These are phyloP conservation scores for Melipona bicolor DNA, from an alignment of 2,888 invertebrate genomes.

Conservation along the genomic window DNA sequence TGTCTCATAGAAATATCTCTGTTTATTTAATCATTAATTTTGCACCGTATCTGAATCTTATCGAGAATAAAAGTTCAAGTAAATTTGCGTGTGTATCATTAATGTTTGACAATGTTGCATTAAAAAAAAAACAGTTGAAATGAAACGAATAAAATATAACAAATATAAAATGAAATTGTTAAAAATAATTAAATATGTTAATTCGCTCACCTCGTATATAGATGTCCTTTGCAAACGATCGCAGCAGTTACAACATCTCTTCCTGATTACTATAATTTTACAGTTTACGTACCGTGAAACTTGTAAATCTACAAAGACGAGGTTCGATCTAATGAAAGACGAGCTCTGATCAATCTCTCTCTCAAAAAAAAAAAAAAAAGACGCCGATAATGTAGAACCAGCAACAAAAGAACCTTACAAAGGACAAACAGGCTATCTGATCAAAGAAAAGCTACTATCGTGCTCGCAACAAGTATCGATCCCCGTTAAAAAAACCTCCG, in stretches of 20 bases:
- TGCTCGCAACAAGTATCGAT: conserved; percentile 41
- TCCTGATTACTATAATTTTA: not conserved
- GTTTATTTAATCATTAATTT: no score
- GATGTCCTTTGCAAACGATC: not conserved
- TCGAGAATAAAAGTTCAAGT: no score
- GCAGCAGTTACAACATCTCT: not conserved
- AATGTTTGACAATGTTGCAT: no score
- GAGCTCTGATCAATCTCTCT: not conserved
- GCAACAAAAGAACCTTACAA: no score
- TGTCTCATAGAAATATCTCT: no score
- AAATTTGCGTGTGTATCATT: no score
- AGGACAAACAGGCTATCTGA: not conserved
- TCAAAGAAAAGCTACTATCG: not conserved
- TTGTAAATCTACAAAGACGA: not conserved
- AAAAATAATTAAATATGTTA: not conserved
- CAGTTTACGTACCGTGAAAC: not conserved
- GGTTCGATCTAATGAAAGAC: not conserved
- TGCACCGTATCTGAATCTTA: no score
- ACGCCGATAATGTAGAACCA: not conserved
- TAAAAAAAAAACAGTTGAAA: no score
- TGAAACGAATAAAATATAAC: no score
- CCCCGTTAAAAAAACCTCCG: not conserved
- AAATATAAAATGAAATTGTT: no score
- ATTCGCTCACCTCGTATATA: not conserved
- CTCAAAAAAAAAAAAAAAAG: no score